phyloP scores from a whole-genome alignment of 2,797 vertebrate species.

The Xenopus petersii region DNA sequence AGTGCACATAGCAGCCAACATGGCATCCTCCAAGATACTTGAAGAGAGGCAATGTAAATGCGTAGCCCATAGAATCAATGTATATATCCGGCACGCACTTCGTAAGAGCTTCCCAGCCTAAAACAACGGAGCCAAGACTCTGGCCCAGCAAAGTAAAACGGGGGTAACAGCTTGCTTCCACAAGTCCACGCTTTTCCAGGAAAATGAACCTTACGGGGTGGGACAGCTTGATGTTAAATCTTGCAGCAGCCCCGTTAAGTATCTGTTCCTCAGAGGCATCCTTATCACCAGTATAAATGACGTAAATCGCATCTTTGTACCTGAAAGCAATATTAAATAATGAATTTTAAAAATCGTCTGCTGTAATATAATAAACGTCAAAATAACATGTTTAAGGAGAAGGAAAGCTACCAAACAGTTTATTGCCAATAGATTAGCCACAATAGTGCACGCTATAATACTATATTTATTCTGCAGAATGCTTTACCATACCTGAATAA shows the following conservation, averaged over 20 bases:
- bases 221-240: conserved; percentile 83
- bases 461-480: no score
- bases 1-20: conserved; percentile 87
- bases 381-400: no score
- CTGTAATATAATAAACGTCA: no score
- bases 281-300: conserved; percentile 88
- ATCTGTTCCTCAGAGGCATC: conserved; percentile 80
- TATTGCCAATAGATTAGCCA: no score
- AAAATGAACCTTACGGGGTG: conserved; percentile 85
- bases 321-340: conserved; percentile 59
- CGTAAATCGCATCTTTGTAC: conserved; percentile 73
- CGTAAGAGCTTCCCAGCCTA: conserved; percentile 89
- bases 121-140: conserved; percentile 85
- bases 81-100: conserved; percentile 86
- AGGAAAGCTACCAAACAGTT: no score
- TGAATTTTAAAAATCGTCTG: no score
- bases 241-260: conserved; percentile 76
- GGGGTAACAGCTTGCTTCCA: conserved; percentile 85
- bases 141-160: conserved; percentile 93
- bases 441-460: no score
- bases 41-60: conserved; percentile 91
- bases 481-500: no score
- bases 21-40: conserved; percentile 85
- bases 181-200: conserved; percentile 80
- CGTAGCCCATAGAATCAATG: conserved; percentile 93